phyloP scores from a whole-genome alignment of 2,113 vertebrate species.

The Trematocara zebra region DNA sequence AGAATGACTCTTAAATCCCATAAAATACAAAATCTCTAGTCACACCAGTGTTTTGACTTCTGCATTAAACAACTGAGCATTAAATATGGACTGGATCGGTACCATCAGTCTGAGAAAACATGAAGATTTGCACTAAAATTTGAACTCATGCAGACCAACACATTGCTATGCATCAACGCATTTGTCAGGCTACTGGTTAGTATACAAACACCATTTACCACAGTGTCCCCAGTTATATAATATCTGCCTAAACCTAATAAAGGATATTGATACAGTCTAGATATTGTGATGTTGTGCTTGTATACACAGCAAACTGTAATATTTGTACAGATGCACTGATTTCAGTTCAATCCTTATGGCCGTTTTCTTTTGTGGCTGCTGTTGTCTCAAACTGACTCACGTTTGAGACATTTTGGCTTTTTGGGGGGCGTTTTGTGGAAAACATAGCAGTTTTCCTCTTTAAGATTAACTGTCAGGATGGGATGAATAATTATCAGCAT shows the following conservation, averaged over 20 bases:
- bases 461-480: not conserved
- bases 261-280: conserved; percentile 46
- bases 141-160: conserved; percentile 71
- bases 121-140: conserved; percentile 55
- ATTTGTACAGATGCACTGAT: conserved; percentile 39
- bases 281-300: conserved; percentile 61
- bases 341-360: not conserved
- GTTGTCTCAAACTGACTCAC: not conserved
- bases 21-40: conserved; percentile 63
- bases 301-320: conserved; percentile 37
- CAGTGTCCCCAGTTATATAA: conserved; percentile 42
- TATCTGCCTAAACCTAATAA: conserved; percentile 51
- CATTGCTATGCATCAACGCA: conserved; percentile 62
- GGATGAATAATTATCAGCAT: not conserved
- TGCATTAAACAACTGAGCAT: conserved; percentile 48
- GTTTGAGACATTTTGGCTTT: not conserved
- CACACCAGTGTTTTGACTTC: conserved; percentile 31
- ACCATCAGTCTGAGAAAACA: conserved; percentile 46
- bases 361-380: not conserved
- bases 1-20: conserved; percentile 47
- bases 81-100: conserved; percentile 17
- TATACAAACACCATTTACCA: conserved; percentile 54
- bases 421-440: not conserved
- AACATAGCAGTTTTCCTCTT: not conserved
- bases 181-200: conserved; percentile 65